Percentiles rank a stretch among this genome's conserved stretches.
Evolutionary conservation across 2,113 vertebrate genomes (phyloP).

Genomic region (Cyprinodon variegatus): DNA sequence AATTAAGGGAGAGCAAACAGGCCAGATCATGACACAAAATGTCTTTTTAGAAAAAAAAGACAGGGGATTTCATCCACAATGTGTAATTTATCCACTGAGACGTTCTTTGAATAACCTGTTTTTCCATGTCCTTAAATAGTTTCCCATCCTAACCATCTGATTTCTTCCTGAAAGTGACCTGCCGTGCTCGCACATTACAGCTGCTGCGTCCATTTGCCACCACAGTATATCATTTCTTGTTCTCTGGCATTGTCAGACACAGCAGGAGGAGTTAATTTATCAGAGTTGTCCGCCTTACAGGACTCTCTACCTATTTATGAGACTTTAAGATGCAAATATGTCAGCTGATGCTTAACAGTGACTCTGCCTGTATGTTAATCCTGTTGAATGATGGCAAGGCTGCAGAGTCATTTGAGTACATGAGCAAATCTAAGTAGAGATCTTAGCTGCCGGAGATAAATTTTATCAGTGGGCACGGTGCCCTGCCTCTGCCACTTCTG

Average conservation of each 20-base stretch:
- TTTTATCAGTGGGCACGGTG: conserved; percentile 34
- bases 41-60: neutral
- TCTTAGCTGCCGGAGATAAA: conserved; percentile 62
- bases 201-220: neutral
- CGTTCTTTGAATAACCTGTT: neutral
- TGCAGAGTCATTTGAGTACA: conserved; percentile 62
- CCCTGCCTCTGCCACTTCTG: conserved; percentile 26
- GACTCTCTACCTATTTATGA: conserved; percentile 48
- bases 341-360: conserved; percentile 54
- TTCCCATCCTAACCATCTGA: neutral
- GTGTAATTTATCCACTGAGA: neutral
- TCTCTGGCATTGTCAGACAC: neutral
- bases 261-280: neutral
- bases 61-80: neutral
- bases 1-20: no score
- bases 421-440: conserved; percentile 63
- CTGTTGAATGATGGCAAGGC: conserved; percentile 37
- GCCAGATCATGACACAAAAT: no score
- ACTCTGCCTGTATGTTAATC: conserved; percentile 38
- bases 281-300: conserved; percentile 6
- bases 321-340: conserved; percentile 44
- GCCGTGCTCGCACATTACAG: neutral
- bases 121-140: neutral
- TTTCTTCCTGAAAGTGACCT: neutral
- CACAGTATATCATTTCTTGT: neutral